Evolutionary conservation across 2,888 invertebrate species (phyloP), one percentile per base, ranked within the genome.

Genomic region (Calephelis perditalis): DNA sequence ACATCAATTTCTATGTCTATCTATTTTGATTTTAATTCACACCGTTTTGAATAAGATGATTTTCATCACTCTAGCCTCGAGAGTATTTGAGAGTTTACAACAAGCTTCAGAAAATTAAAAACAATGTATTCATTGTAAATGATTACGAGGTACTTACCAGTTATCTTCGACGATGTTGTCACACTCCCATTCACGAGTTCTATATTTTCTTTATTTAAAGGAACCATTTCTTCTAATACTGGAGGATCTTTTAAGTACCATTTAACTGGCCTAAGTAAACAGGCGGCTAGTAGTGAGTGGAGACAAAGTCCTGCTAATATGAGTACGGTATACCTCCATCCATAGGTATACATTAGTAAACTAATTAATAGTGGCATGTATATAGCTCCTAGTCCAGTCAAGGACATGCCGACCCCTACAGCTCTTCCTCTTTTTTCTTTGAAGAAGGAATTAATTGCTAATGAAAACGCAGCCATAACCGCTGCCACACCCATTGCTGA

Each of bases 371-470:
- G 85, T 0, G 94, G 94, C 91, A 94, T 92, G 57, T 92, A 71
- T 65, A 94, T 93, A n/a, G 94, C 91, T 1, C 94, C 94, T 3
- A 95, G 71, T 1, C 94, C 94, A 12, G 93, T 93, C 3, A 94
- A 77, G 1, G 94, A 93, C 91, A 94, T 92, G 44, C 92, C 92
- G 6, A 92, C 79, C 0, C 94, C 93, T 37, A 93, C 86, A 0
- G 94, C 94, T 73, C 92, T 89, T 46, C 92, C 92, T 70, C 94
- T 86, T 71, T 91, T 93, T 65, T 91, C 90, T 67, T 86, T 88
- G 72, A 94, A 94, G 75, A 92, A 94, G 5, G 93, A 91, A 77
- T 94, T 94, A 57, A 94, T 79, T 36, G 94, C 94, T 70, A 94
- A 79, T 15, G 92, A 91, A 72, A 92, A 93, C 3, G 93, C 90